Evolutionary conservation across 2,888 invertebrate species (phyloP).

Genomic region (Sepioteuthis lessoniana): DNA sequence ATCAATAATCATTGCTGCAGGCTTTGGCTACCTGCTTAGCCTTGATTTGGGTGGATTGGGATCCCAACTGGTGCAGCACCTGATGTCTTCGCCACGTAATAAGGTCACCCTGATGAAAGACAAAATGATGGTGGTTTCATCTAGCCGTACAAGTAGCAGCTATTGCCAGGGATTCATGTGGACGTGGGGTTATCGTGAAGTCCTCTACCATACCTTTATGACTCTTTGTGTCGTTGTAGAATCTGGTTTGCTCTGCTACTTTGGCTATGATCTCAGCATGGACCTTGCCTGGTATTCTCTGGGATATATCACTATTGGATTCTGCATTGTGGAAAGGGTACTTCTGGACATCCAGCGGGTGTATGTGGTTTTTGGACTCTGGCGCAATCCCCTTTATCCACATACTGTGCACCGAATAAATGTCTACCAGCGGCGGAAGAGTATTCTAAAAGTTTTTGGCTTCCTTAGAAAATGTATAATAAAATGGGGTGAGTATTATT

Average conservation of each 20-base stretch:
- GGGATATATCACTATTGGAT: constrained; percentile 67
- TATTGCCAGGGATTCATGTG: constrained; percentile 63
- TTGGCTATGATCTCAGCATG: constrained; percentile 55
- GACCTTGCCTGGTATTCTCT: constrained; percentile 58
- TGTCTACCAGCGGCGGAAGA: constrained; percentile 59
- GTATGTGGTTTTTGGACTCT: constrained; percentile 66
- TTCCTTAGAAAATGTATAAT: constrained; percentile 63
- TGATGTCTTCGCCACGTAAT: constrained; percentile 24
- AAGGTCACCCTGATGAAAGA: constrained; percentile 24
- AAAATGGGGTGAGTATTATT: constrained; percentile 65
- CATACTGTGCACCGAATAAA: constrained; percentile 55
- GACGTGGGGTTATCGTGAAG: constrained; percentile 65
- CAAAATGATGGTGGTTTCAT: constrained; percentile 34
- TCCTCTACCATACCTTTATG: constrained; percentile 68
- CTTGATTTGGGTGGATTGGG: constrained; percentile 67
- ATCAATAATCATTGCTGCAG: constrained; percentile 64
- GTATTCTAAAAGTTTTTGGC: constrained; percentile 61
- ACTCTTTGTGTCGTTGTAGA: constrained; percentile 60
- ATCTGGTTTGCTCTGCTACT: constrained; percentile 63
- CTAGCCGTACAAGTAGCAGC: neutral
- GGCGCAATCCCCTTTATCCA: constrained; percentile 68
- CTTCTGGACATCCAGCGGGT: constrained; percentile 68
- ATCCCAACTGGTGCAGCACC: constrained; percentile 57
- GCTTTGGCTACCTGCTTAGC: constrained; percentile 70
- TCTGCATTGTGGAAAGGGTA: constrained; percentile 68